Evolutionary conservation across 92 coral and sea anemone species (phyloP).

Genomic region (Ricordea florida): DNA sequence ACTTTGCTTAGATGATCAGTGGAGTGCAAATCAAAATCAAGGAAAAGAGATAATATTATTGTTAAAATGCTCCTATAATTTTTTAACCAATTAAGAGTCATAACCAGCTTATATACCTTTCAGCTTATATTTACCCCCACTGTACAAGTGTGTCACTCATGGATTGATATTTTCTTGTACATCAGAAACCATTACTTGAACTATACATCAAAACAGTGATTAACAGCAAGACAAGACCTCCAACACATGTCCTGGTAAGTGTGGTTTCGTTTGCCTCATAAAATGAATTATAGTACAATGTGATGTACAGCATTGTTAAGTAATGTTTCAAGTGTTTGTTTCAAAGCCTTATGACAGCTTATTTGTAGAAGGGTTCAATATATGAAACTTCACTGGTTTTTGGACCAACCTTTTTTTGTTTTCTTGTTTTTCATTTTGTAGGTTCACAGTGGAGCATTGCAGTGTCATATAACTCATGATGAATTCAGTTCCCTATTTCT

Average conservation of each 20-base stretch:
- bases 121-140: too few species aligned
- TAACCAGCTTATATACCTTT: too few species aligned
- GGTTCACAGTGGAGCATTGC: constrained; percentile 71
- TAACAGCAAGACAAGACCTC: constrained; percentile 68
- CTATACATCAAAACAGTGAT: constrained; percentile 79
- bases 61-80: too few species aligned
- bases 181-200: constrained; percentile 80
- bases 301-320: neutral
- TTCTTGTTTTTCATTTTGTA: constrained; percentile 1
- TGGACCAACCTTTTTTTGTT: neutral
- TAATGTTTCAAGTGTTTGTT: neutral
- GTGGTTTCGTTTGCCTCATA: too few species aligned
- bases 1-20: too few species aligned
- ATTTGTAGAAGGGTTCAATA: too few species aligned
- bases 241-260: constrained; percentile 74
- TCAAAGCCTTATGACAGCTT: too few species aligned
- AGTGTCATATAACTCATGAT: constrained; percentile 80
- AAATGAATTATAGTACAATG: neutral
- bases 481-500: constrained; percentile 75
- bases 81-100: too few species aligned
- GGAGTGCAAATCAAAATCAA: too few species aligned
- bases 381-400: too few species aligned
- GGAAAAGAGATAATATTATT: too few species aligned
- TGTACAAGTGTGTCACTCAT: too few species aligned
- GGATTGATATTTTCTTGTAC: neutral